Evolutionary conservation across 1,140 invertebrate genomes (phyloP).

Genomic region (Venustaconcha ellipsiformis): DNA sequence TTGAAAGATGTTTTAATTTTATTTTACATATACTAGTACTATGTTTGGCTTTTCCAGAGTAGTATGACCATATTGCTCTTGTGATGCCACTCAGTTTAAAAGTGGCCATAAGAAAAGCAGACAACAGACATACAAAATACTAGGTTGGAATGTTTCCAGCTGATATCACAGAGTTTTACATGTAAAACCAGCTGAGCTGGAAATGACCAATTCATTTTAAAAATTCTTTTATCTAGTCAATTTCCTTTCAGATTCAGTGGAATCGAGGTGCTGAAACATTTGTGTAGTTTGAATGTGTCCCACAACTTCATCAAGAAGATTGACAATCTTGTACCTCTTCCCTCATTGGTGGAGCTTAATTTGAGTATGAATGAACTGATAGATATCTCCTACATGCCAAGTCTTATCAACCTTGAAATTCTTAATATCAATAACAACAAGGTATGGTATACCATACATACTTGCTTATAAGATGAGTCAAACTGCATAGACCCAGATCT

Average conservation of each 20-base stretch:
- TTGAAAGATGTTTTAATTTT: too few species aligned
- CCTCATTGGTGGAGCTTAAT: conserved; percentile 53
- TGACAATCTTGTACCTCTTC: conserved; percentile 41
- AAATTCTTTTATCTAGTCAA: neutral
- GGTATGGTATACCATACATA: conserved; percentile 27
- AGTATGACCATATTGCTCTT: too few species aligned
- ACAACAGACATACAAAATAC: too few species aligned
- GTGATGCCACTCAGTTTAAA: too few species aligned
- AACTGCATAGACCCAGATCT: too few species aligned
- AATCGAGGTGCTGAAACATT: conserved; percentile 53
- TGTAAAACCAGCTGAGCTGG: too few species aligned
- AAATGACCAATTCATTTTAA: too few species aligned
- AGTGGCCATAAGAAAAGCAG: too few species aligned
- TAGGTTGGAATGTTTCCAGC: too few species aligned
- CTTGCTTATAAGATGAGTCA: neutral
- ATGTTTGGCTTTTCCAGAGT: too few species aligned
- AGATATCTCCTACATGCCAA: conserved; percentile 58
- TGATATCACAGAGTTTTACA: too few species aligned
- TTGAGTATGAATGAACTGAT: conserved; percentile 61
- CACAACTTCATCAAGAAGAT: conserved; percentile 58
- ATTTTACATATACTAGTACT: too few species aligned
- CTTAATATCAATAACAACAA: conserved; percentile 63
- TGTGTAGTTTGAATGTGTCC: conserved; percentile 58
- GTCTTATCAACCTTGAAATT: conserved; percentile 52
- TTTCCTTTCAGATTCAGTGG: conserved; percentile 51